Evolutionary conservation across 2,113 vertebrate genomes (phyloP), one percentile per base, ranked within the genome.

Genomic region (Sapayoa aenigma): DNA sequence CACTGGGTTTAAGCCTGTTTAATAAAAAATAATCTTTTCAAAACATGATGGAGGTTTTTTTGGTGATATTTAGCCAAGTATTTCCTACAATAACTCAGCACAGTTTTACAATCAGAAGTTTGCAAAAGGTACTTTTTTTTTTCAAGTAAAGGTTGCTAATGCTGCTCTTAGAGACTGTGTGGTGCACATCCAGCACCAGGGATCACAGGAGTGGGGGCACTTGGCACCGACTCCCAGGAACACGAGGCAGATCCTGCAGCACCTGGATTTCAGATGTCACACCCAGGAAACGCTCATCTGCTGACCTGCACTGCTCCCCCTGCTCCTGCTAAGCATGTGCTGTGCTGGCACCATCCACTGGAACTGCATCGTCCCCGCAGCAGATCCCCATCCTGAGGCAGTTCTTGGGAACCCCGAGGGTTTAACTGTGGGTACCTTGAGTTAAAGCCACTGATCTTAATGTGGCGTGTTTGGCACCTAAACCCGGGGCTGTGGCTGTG

Each of bases 161-260:
- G 75, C 30, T 75, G 47, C 37, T 55, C 42, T 59, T 59, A 0
- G 1, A 24, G 53, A 1, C 5, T 17, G 24, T 11, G 82, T 33
- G 37, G n/a, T 27, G 11, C 0, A 0, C 6, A 19, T 31, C 39
- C 14, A 2, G 23, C 31, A 14, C 9, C n/a, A 55, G 35, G 37
- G 33, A 12, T 2, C 28, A 8, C 31, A 16, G 50, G 12, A 42
- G 4, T 17, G 35, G 11, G 14, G 71, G 30, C 33, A 14, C 35
- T 9, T 56, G 52, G 33, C 63, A 42, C 2, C 7, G 10, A 2
- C 11, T 13, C 19, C 33, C 30, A 1, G 0, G 1, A 63, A 9
- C 7, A 3, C 14, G 19, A 16, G 37, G 16, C 3, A 31, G 15
- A 16, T 55, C 41, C 74, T 84, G 68, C 72, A 46, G 52, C 27